Base-by-base conservation (phyloP, 92 coral and sea anemone genomes). In the Porites divaricata region DNA sequence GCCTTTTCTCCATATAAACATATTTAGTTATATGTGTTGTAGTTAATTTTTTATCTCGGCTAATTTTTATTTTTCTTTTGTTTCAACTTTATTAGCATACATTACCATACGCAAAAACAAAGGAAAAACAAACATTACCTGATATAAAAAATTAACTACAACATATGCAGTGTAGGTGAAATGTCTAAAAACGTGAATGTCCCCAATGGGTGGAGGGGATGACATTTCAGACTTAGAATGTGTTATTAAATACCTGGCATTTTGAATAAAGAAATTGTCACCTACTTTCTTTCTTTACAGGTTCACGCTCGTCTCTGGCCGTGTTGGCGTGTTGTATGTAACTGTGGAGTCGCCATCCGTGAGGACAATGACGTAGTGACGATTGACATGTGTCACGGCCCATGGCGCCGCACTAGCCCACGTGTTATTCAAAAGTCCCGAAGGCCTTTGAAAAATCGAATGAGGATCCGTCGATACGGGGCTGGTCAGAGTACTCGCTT, bases 271-370 rank as follows among this genome's bases (percentile, higher is more conserved):
- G 17, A 25, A 70, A 20, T 7, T 70, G 20, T 70, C 28, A 17
- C 24, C 25, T 3, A 63, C 41, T 22, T 3, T 4, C 35, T 12
- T 56, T 79, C 62, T 72, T 15, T 28, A 53, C 63, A 94, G 98
- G 93, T 94, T 35, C 98, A 94, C 59, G 89, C 95, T 5, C 98
- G 98, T 57, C 81, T 92, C 74, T 94, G 98, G 98, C 95, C 93
- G 15, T 94, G 98, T 75, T 94, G 98, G 98, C 73, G 95, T 15
- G 98, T 94, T 49, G 93, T 92, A 65, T 94, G 98, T 87, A 94
- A 94, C 90, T 94, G 98, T 48, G 98, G 98, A 51, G 93, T 94
- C 21, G 95, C 95, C 51, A 83, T 94, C 24, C 95, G 98, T 9
- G 95, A 94, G 83, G 85, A 92, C 68, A 86, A 94, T 65, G 93